phyloP scores from a whole-genome alignment of 2,888 invertebrate species.

The Eupeodes luniger region DNA sequence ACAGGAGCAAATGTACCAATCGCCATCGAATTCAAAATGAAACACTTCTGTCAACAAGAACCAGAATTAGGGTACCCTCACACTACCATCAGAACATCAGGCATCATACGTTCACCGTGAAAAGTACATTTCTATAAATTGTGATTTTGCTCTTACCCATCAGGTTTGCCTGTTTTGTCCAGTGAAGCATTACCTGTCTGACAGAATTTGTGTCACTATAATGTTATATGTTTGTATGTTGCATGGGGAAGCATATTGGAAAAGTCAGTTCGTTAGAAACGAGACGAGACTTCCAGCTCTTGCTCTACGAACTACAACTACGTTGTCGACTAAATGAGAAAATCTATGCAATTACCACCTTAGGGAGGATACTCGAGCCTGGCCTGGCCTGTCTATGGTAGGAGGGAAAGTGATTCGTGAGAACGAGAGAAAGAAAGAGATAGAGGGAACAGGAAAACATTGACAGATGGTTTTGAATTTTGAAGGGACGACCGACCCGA shows the following conservation, averaged over 20 bases:
- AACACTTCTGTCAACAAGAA: slow-evolving; percentile 49
- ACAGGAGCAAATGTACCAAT: slow-evolving; percentile 15
- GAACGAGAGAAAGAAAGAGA: background rate
- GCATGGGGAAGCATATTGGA: slow-evolving; percentile 4
- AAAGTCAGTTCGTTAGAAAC: slow-evolving; percentile 31
- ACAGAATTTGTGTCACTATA: slow-evolving; percentile 23
- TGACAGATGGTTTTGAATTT: slow-evolving; percentile 20
- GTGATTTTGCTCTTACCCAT: slow-evolving; percentile 38
- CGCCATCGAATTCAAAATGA: slow-evolving; percentile 51
- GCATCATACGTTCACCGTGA: no score
- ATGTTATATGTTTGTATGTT: background rate
- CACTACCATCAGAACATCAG: background rate
- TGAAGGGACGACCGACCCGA: background rate
- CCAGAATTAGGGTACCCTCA: slow-evolving; percentile 21
- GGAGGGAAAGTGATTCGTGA: background rate
- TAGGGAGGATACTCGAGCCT: background rate
- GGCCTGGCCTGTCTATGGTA: background rate
- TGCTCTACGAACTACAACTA: background rate
- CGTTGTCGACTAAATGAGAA: slow-evolving; percentile 28
- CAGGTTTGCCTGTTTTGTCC: slow-evolving; percentile 37
- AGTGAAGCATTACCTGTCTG: slow-evolving; percentile 55
- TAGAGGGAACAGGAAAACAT: background rate
- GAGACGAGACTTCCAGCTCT: background rate
- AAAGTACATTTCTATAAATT: background rate
- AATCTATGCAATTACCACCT: slow-evolving; percentile 57